Evolutionary conservation across 2,797 vertebrate genomes (phyloP).

Genomic region (Alca torda): DNA sequence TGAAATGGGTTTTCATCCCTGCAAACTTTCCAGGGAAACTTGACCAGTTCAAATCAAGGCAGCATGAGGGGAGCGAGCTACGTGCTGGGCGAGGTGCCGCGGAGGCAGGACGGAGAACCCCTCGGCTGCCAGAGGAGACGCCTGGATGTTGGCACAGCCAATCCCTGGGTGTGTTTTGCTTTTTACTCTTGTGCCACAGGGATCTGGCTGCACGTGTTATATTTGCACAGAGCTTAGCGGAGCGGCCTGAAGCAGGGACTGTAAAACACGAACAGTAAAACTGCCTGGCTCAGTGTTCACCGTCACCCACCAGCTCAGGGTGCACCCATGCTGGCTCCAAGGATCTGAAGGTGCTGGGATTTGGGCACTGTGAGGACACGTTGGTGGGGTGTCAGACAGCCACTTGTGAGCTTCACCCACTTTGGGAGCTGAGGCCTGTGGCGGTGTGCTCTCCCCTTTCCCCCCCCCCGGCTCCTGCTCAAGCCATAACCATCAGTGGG

Average conservation of each 20-base stretch:
- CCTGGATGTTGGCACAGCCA: not conserved
- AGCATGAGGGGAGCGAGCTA: not conserved
- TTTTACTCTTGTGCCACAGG: not conserved
- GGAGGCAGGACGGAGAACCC: not conserved
- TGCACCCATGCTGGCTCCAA: fast-evolving
- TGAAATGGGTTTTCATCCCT: not conserved
- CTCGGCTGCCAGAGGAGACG: fast-evolving
- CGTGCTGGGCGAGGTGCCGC: fast-evolving
- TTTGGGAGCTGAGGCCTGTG: not conserved
- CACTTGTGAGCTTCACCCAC: not conserved
- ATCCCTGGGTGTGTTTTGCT: not conserved
- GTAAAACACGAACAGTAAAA: not conserved
- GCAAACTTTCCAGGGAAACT: not conserved
- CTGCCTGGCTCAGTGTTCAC: fast-evolving
- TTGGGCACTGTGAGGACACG: fast-evolving
- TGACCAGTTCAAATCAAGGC: not conserved
- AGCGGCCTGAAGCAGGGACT: not conserved
- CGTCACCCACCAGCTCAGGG: not conserved
- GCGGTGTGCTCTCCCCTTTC: no score
- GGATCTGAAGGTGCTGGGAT: fast-evolving
- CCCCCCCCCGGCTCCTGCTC: no score
- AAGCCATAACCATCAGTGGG: no score
- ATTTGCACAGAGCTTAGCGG: not conserved
- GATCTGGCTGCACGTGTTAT: not conserved
- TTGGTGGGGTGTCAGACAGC: not conserved